A percentile compares a stretch with the other conserved stretches of the same genome.
phyloP scores from a whole-genome alignment of 2,888 invertebrate species.

The Chironomus riparius region DNA sequence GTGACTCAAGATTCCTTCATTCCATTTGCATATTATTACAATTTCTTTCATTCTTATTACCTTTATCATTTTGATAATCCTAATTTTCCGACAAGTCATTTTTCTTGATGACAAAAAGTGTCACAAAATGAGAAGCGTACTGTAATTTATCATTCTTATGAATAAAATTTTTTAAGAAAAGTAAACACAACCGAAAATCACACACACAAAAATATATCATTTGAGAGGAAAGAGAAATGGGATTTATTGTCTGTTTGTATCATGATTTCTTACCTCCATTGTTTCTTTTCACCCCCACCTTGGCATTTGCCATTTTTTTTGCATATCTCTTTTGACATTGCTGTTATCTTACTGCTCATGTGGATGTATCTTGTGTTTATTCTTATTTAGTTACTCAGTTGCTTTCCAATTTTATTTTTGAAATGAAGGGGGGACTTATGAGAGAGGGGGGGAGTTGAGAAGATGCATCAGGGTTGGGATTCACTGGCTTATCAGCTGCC shows the following conservation, averaged over 20 bases:
- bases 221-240: background rate
- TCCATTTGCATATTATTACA: too few relatives aligned
- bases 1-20: too few relatives aligned
- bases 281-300: too few relatives aligned
- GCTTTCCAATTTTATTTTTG: too few relatives aligned
- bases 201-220: background rate
- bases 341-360: background rate
- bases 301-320: background rate
- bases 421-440: too few relatives aligned
- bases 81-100: slow-evolving; percentile 3
- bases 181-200: background rate
- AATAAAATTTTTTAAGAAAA: background rate
- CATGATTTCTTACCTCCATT: too few relatives aligned
- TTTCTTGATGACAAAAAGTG: slow-evolving; percentile 2
- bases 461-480: too few relatives aligned
- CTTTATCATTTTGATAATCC: background rate
- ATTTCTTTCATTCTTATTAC: background rate
- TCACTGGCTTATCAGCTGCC: too few relatives aligned
- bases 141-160: background rate
- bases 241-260: too few relatives aligned
- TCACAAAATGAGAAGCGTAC: background rate
- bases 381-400: too few relatives aligned
- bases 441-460: too few relatives aligned
- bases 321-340: background rate
- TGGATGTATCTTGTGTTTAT: background rate